Evolutionary conservation across 2,888 invertebrate genomes (phyloP), one percentile per base, ranked within the genome.

Genomic region (Epinotia ramella): DNA sequence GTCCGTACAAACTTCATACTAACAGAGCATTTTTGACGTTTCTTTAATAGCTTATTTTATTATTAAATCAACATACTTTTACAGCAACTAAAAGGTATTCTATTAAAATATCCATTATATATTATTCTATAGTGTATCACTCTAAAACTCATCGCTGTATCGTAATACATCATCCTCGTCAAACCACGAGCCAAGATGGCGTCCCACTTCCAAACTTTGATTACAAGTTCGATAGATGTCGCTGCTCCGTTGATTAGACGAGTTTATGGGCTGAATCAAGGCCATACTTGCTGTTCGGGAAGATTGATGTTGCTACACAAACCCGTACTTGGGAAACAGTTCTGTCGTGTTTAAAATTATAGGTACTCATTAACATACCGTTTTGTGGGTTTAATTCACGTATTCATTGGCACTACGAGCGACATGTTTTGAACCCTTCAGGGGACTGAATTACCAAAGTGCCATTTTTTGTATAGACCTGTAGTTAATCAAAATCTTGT

Each of bases 181-280:
- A 62, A 64, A 53, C 60, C 49, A 44, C 72, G n/a, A 28, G 13
- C 18, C 67, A 63, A 68, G 62, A 73, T 64, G 67, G 73, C 73
- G 73, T n/a, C 60, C 68, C 64, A 56, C 73, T 73, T 68, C 57
- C 56, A 13, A 73, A 73, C 68, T 73, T 73, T 64, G 73, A 73
- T 73, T 73, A 49, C 68, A 64, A 63, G 68, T 63, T 69, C 73
- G 73, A 73, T 73, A 67, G 67, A 73, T 69, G 62, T 73, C 68
- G 33, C 73, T 28, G 24, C 64, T 24, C 18, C 20, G 33, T 28
- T 66, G 73, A 73, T 73, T 73, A 73, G 46, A 24, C 18, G 53
- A 68, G 67, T 68, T 73, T 73, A 56, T 62, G 68, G 33, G 18
- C 53, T 62, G 53, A 68, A 73, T 66, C 24, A 46, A 65, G 57